phyloP scores from a whole-genome alignment of 2,888 invertebrate species.

The Philaethria dido region DNA sequence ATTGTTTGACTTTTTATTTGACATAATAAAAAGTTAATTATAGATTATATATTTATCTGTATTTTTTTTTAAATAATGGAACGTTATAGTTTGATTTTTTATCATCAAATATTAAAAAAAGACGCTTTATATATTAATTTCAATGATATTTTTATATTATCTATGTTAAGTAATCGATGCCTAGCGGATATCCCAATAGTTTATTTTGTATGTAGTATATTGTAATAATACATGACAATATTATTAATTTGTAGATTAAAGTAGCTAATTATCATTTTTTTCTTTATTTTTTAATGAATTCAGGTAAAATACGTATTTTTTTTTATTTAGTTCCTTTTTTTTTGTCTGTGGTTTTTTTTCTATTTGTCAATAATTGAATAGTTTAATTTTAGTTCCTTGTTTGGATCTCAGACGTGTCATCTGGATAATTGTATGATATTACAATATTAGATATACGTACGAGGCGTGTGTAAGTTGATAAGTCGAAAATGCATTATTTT shows the following conservation, averaged over 20 bases:
- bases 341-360: background rate
- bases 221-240: constrained; percentile 73
- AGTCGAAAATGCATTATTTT: too few relatives aligned
- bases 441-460: constrained; percentile 50
- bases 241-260: constrained; percentile 58
- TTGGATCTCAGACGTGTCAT: constrained; percentile 73
- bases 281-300: constrained; percentile 14
- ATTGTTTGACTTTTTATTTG: too few relatives aligned
- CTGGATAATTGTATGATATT: constrained; percentile 61
- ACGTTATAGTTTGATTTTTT: too few relatives aligned
- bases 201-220: constrained; percentile 49
- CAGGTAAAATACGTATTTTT: background rate
- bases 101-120: too few relatives aligned
- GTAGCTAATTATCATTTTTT: constrained; percentile 35
- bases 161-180: constrained; percentile 2
- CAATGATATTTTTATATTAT: background rate
- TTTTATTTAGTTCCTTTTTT: background rate
- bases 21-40: background rate
- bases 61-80: too few relatives aligned
- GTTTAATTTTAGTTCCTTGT: constrained; percentile 66
- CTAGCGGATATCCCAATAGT: constrained; percentile 10
- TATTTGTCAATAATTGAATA: constrained; percentile 41
- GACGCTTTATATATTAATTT: too few relatives aligned
- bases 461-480: too few relatives aligned
- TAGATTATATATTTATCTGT: background rate